phyloP scores from a whole-genome alignment of 2,888 invertebrate species.

The Drosophila atripex region DNA sequence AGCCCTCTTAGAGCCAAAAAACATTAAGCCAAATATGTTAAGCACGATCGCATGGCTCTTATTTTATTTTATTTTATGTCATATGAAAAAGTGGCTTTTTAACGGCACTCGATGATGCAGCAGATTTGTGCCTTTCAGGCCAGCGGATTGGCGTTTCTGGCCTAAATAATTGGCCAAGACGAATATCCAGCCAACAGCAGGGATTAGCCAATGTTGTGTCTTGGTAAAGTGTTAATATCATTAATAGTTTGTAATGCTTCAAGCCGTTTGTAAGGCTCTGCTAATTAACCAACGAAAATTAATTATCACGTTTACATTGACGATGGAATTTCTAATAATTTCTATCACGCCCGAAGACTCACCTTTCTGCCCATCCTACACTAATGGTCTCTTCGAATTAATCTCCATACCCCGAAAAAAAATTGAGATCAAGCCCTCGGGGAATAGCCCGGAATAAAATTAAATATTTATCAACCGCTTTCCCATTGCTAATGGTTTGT shows the following conservation, averaged over 20 bases:
- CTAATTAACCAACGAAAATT: constrained; percentile 11
- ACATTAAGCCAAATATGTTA: constrained; percentile 58
- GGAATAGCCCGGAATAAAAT: constrained; percentile 23
- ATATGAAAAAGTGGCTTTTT: constrained; percentile 44
- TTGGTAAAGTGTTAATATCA: constrained; percentile 3
- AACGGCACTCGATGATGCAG: constrained; percentile 50
- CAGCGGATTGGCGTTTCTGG: background rate
- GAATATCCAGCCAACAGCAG: background rate
- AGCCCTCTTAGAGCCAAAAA: constrained; percentile 12
- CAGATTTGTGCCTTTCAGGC: constrained; percentile 10
- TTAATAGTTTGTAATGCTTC: constrained; percentile 8
- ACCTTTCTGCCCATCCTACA: constrained; percentile 9
- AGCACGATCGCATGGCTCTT: constrained; percentile 59
- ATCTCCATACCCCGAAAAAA: constrained; percentile 1
- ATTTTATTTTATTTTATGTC: constrained; percentile 49
- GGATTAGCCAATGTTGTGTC: constrained; percentile 5
- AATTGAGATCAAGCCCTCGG: constrained; percentile 26
- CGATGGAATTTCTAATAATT: background rate
- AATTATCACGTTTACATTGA: constrained; percentile 7
- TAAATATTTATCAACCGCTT: constrained; percentile 43
- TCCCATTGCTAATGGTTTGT: constrained; percentile 37
- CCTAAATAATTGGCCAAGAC: background rate
- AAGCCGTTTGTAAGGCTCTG: constrained; percentile 1
- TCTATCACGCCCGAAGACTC: background rate
- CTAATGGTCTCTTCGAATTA: constrained; percentile 13